Conservation (phyloP, 92 coral and sea anemone genomes). For the Siderastrea radians region DNA sequence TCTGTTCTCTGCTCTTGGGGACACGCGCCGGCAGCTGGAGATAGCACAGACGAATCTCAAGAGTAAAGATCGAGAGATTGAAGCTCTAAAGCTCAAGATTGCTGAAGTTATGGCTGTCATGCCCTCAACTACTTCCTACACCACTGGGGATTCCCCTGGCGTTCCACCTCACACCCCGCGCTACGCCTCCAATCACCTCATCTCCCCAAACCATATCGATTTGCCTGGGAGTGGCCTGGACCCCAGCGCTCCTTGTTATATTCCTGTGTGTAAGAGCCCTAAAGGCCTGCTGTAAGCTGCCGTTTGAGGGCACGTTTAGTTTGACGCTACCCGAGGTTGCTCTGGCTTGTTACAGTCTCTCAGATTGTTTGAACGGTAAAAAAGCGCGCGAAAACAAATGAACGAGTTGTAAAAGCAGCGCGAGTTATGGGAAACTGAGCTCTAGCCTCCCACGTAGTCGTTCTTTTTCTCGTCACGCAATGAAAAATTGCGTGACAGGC, state of each 20-base stretch:
- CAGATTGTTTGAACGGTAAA: not conserved
- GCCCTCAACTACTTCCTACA: slow-evolving; percentile 77
- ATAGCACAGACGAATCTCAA: slow-evolving; percentile 87
- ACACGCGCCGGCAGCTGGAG: slow-evolving; percentile 97
- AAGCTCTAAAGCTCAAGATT: slow-evolving; percentile 89
- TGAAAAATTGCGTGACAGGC: not conserved
- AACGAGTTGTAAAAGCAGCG: not conserved
- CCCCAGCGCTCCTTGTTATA: slow-evolving; percentile 90
- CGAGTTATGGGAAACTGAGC: not conserved
- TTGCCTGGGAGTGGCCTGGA: slow-evolving; percentile 76
- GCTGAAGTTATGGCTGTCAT: slow-evolving; percentile 99
- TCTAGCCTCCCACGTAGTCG: too few relatives aligned
- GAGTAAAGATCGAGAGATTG: slow-evolving; percentile 90
- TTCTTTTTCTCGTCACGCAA: not conserved
- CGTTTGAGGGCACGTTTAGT: not conserved
- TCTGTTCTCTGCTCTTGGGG: slow-evolving; percentile 97
- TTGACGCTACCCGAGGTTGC: slow-evolving; percentile 25
- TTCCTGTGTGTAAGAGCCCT: slow-evolving; percentile 60
- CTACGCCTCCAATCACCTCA: slow-evolving; percentile 55
- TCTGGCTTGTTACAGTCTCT: slow-evolving; percentile 9
- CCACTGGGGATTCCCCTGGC: slow-evolving; percentile 60
- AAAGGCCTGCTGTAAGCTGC: slow-evolving; percentile 41
- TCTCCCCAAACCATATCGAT: slow-evolving; percentile 55
- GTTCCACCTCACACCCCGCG: slow-evolving; percentile 35
- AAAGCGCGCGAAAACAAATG: not conserved